These are phyloP conservation scores for Drosophila eugracilis DNA, from an alignment of 1,140 invertebrate genomes.

Conservation along the genomic window DNA sequence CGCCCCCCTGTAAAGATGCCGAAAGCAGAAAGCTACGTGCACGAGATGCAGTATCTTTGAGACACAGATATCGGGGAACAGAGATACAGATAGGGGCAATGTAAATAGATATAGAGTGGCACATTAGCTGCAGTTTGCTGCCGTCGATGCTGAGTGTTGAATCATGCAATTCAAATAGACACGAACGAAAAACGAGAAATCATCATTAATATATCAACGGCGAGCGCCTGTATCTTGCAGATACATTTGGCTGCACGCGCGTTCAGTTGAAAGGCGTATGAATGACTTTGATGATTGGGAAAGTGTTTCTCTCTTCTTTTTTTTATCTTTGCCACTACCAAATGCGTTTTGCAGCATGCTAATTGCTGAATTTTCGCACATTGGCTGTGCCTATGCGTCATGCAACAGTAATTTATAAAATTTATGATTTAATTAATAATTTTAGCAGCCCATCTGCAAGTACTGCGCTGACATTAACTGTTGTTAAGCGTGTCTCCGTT, in stretches of 20 bases:
- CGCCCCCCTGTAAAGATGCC: constrained; percentile 46
- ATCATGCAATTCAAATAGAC: constrained; percentile 82
- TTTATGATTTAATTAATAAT: constrained; percentile 79
- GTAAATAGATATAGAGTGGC: constrained; percentile 42
- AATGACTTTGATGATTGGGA: constrained; percentile 82
- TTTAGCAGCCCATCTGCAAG: constrained; percentile 37
- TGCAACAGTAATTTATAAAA: constrained; percentile 66
- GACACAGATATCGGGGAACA: constrained; percentile 29
- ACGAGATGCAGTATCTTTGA: constrained; percentile 31
- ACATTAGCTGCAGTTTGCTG: constrained; percentile 42
- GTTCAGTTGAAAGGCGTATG: constrained; percentile 72
- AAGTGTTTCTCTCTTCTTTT: no score
- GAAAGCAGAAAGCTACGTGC: constrained; percentile 51
- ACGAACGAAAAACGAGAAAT: constrained; percentile 79
- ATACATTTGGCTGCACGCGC: constrained; percentile 54
- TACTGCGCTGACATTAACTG: constrained; percentile 47
- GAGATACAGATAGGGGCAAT: constrained; percentile 37
- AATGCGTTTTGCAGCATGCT: constrained; percentile 55
- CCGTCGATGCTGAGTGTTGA: constrained; percentile 59
- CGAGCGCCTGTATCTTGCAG: constrained; percentile 61
- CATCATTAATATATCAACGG: constrained; percentile 83
- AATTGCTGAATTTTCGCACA: constrained; percentile 65
- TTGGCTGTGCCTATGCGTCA: constrained; percentile 51
- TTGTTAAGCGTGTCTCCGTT: constrained; percentile 55
- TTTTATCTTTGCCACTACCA: no score